Conservation (phyloP, 2,797 vertebrate species). For the Oreortyx pictus region DNA sequence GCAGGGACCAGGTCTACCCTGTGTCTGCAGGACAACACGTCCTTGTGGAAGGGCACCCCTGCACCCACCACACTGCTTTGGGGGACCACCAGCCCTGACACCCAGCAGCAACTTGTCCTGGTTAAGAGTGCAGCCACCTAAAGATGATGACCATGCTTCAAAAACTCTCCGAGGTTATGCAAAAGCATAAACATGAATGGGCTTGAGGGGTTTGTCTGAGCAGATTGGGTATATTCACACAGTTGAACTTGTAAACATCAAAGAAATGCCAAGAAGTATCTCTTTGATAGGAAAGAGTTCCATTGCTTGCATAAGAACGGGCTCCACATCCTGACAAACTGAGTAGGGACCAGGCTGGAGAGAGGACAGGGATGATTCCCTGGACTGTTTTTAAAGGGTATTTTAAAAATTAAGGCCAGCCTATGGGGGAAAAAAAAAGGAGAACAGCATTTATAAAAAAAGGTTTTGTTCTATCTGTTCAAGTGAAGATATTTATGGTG, state of each 20-base stretch:
- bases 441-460: slow-evolving; percentile 61
- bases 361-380: not conserved
- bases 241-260: not conserved
- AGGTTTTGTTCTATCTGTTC: slow-evolving; percentile 70
- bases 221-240: not conserved
- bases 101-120: not conserved
- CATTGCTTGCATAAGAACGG: rapidly evolving
- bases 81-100: not conserved
- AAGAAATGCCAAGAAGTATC: not conserved
- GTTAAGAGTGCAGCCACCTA: not conserved
- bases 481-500: slow-evolving; percentile 72
- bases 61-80: rapidly evolving
- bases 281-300: not conserved
- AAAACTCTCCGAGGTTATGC: not conserved
- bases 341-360: not conserved
- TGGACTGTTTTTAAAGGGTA: not conserved
- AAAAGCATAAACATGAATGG: not conserved
- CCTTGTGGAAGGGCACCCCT: not conserved
- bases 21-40: not conserved
- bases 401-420: slow-evolving; percentile 70
- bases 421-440: slow-evolving; percentile 60
- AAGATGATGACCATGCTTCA: not conserved
- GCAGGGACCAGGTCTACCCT: not conserved
- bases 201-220: not conserved
- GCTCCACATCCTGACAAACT: not conserved